These are phyloP conservation scores for Bombus pyrosoma DNA, from an alignment of 1,140 invertebrate species.

Conservation along the genomic window DNA sequence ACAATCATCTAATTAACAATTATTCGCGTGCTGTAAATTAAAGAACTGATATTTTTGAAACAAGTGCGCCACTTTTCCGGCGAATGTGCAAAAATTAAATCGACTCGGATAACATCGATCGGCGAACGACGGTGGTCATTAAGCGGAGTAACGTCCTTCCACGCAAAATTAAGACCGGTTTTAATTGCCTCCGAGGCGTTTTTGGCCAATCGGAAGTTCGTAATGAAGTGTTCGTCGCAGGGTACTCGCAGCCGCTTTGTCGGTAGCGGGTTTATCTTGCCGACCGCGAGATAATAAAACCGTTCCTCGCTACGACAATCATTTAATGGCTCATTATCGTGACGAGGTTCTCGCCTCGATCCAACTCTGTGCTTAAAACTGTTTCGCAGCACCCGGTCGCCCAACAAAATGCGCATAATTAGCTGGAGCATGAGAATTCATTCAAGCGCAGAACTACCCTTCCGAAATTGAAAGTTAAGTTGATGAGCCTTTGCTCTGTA, in stretches of 20 bases:
- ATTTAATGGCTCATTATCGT: slow-evolving; percentile 72
- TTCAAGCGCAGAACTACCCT: slow-evolving; percentile 33
- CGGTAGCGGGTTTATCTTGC: slow-evolving; percentile 55
- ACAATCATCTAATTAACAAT: background rate
- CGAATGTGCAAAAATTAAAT: background rate
- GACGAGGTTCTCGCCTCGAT: slow-evolving; percentile 51
- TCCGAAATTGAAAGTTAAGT: slow-evolving; percentile 48
- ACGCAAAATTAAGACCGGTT: slow-evolving; percentile 55
- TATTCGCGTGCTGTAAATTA: background rate
- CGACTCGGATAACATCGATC: slow-evolving; percentile 8
- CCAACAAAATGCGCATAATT: slow-evolving; percentile 59
- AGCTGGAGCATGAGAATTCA: slow-evolving; percentile 61
- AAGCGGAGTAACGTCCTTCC: slow-evolving; percentile 33
- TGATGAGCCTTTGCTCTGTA: slow-evolving; percentile 50
- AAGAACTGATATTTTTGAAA: background rate
- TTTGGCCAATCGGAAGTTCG: slow-evolving; percentile 64
- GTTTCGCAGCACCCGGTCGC: background rate
- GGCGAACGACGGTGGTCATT: slow-evolving; percentile 29
- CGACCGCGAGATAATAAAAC: slow-evolving; percentile 64
- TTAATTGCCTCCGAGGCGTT: slow-evolving; percentile 60
- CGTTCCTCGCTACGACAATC: slow-evolving; percentile 63
- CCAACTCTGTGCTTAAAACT: background rate
- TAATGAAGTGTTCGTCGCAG: slow-evolving; percentile 67
- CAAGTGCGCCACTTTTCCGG: background rate
- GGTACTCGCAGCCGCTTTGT: slow-evolving; percentile 51